These are phyloP conservation scores for Poecile montanus DNA, from an alignment of 2,797 vertebrate genomes.

Conservation along the genomic window DNA sequence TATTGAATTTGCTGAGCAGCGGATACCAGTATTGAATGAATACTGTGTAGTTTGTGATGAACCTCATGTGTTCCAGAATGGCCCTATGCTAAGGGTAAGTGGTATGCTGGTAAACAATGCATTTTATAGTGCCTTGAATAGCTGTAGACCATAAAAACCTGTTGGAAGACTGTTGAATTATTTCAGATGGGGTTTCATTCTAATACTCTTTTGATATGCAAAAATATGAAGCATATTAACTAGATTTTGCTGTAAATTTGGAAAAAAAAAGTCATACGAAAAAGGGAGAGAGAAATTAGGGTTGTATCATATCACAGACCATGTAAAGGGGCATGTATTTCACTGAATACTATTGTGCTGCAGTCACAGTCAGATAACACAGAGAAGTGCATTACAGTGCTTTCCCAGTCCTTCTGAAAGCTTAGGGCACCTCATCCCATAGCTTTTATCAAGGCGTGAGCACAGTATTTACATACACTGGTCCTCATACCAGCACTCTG, in stretches of 20 bases:
- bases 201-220: background rate
- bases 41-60: constrained; percentile 93
- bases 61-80: constrained; percentile 90
- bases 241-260: background rate
- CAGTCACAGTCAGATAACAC: background rate
- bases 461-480: background rate
- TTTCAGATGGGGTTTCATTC: background rate
- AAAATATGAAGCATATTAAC: background rate
- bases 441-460: background rate
- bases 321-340: background rate
- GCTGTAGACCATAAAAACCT: background rate
- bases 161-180: background rate
- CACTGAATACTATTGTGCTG: background rate
- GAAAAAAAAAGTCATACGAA: background rate
- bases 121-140: background rate
- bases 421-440: background rate
- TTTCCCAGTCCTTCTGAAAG: background rate
- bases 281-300: background rate
- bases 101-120: background rate
- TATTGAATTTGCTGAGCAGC: constrained; percentile 89
- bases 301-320: background rate
- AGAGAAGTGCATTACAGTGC: background rate
- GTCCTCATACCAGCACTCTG: background rate
- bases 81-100: constrained; percentile 91
- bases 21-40: constrained; percentile 90